These are phyloP conservation scores for Ophonus ardosiacus DNA, from an alignment of 2,888 invertebrate species.

Conservation along the genomic window DNA sequence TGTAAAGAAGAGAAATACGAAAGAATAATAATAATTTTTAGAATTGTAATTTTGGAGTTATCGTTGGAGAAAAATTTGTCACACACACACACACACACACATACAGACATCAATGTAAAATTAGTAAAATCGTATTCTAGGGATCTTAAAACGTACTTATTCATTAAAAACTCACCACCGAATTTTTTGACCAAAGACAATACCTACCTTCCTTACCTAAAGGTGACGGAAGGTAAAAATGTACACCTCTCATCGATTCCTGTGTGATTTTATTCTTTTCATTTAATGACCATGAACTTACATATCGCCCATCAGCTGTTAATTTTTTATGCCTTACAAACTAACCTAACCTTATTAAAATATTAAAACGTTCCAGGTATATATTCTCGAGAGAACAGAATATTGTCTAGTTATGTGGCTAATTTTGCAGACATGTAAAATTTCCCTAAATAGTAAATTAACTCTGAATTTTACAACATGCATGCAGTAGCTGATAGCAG, in stretches of 20 bases:
- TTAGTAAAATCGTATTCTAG: no score
- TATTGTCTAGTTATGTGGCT: not conserved
- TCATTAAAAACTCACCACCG: no score
- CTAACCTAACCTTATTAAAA: slow-evolving; percentile 34
- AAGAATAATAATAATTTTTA: no score
- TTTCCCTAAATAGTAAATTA: slow-evolving; percentile 18
- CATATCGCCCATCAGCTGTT: slow-evolving; percentile 1
- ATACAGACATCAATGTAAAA: no score
- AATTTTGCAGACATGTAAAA: slow-evolving; percentile 18
- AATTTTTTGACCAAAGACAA: no score
- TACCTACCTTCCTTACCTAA: no score
- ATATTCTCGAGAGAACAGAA: slow-evolving; percentile 8
- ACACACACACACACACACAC: no score
- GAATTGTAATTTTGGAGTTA: no score
- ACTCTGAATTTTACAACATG: not conserved
- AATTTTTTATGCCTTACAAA: not conserved
- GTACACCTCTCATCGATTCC: not conserved
- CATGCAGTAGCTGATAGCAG: not conserved
- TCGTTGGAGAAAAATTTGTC: no score
- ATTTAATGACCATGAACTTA: slow-evolving; percentile 15
- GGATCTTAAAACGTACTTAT: no score
- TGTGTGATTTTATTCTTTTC: slow-evolving; percentile 18
- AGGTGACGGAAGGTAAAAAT: no score
- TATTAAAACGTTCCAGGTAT: slow-evolving; percentile 21
- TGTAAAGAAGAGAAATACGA: no score